A percentile compares a stretch with the other conserved stretches of the same genome.
These are phyloP conservation scores for Anas bahamensis DNA, from an alignment of 2,797 vertebrate species.

Conservation along the genomic window DNA sequence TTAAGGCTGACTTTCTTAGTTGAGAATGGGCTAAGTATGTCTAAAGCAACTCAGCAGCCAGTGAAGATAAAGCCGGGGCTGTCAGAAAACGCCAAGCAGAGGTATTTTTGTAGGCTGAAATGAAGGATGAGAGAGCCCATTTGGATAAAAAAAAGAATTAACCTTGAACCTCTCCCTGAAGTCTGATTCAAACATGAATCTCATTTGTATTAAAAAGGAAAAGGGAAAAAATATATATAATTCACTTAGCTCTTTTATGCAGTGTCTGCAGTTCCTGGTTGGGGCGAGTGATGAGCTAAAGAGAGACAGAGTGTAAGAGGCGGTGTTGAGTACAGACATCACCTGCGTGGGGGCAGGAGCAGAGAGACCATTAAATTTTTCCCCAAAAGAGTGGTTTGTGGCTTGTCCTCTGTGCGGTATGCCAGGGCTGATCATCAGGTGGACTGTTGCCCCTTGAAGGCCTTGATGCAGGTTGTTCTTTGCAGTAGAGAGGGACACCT, in stretches of 20 bases:
- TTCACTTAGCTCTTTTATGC: slow-evolving; percentile 13
- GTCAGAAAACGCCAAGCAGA: neutral
- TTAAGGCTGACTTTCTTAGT: neutral
- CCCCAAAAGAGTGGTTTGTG: neutral
- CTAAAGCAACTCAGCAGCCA: neutral
- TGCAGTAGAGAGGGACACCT: neutral
- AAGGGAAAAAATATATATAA: neutral
- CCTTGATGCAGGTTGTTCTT: neutral
- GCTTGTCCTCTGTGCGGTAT: neutral
- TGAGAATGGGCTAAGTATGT: neutral
- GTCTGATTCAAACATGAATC: slow-evolving; percentile 9
- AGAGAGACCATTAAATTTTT: neutral
- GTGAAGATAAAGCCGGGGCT: neutral
- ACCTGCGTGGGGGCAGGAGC: neutral
- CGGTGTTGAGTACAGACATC: neutral
- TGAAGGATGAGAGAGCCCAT: neutral
- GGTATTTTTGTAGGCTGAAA: neutral
- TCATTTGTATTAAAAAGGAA: slow-evolving; percentile 6
- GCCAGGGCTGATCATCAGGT: neutral
- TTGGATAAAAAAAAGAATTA: slow-evolving; percentile 8
- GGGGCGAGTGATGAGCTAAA: neutral
- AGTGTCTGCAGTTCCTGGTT: neutral
- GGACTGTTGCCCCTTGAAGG: neutral
- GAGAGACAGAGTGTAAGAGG: neutral
- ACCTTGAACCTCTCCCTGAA: slow-evolving; percentile 13